Evolutionary conservation across 2,113 vertebrate species (phyloP).

Genomic region (Chiloscyllium plagiosum): DNA sequence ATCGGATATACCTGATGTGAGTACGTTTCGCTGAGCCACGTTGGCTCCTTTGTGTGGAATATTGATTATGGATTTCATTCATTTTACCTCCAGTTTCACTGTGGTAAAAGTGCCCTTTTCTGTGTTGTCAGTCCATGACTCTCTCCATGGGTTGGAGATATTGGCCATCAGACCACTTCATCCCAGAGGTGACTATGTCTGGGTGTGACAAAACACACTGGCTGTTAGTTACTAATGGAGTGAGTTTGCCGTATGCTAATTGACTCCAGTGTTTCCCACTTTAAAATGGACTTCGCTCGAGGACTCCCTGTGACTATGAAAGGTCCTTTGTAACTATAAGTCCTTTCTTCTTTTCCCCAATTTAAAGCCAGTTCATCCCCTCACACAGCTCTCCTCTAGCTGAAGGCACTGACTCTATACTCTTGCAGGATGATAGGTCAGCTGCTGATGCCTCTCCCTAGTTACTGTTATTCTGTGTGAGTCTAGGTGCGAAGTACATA

Average conservation of each 20-base stretch:
- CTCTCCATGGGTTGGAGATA: too few relatives aligned
- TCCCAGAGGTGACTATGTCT: not conserved
- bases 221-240: not conserved
- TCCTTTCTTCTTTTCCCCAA: not conserved
- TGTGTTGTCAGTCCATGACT: too few relatives aligned
- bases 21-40: not conserved
- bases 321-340: not conserved
- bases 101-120: too few relatives aligned
- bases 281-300: not conserved
- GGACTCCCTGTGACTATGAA: not conserved
- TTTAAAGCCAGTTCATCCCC: not conserved
- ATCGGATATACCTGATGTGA: not conserved
- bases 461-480: not conserved
- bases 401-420: not conserved
- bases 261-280: not conserved
- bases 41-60: not conserved
- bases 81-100: not conserved
- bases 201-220: not conserved
- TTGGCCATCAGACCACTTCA: not conserved
- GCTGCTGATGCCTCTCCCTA: not conserved
- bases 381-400: not conserved
- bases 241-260: not conserved
- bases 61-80: not conserved
- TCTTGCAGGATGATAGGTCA: not conserved
- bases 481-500: too few relatives aligned